A percentile compares a stretch with the other conserved stretches of the same genome.
These are phyloP conservation scores for Sphenodon punctatus DNA, from an alignment of 2,797 vertebrate genomes.

Conservation along the genomic window DNA sequence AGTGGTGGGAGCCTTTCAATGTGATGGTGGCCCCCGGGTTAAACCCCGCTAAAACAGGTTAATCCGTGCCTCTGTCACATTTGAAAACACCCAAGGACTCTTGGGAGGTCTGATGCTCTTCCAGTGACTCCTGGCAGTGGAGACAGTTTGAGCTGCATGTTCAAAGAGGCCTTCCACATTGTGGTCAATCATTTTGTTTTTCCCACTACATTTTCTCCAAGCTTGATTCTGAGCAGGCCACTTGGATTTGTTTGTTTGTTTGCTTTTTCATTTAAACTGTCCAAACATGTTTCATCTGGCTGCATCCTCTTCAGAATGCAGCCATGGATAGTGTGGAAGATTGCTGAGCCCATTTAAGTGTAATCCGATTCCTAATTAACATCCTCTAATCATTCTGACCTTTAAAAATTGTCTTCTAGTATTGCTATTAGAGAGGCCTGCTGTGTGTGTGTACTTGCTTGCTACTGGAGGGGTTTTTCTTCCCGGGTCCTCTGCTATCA, in stretches of 20 bases:
- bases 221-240: not conserved
- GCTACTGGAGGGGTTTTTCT: not conserved
- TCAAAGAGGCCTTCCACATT: too few relatives aligned
- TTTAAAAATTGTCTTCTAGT: slow-evolving; percentile 44
- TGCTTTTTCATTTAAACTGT: slow-evolving; percentile 20
- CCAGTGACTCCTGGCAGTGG: too few relatives aligned
- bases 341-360: slow-evolving; percentile 34
- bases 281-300: slow-evolving; percentile 32
- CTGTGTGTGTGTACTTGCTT: not conserved
- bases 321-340: not conserved
- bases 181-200: slow-evolving; percentile 23
- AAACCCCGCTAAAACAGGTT: too few relatives aligned
- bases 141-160: too few relatives aligned
- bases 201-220: slow-evolving; percentile 11
- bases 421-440: slow-evolving; percentile 25
- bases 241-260: too few relatives aligned
- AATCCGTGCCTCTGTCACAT: too few relatives aligned
- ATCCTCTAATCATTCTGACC: slow-evolving; percentile 54
- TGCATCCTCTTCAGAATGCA: not conserved
- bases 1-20: too few relatives aligned
- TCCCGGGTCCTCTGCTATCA: not conserved
- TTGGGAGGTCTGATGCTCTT: too few relatives aligned
- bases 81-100: too few relatives aligned
- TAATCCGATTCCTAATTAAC: slow-evolving; percentile 52
- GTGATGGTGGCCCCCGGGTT: too few relatives aligned